Conservation (phyloP, 2,888 invertebrate genomes). For the Pogonocherus hispidulus region DNA sequence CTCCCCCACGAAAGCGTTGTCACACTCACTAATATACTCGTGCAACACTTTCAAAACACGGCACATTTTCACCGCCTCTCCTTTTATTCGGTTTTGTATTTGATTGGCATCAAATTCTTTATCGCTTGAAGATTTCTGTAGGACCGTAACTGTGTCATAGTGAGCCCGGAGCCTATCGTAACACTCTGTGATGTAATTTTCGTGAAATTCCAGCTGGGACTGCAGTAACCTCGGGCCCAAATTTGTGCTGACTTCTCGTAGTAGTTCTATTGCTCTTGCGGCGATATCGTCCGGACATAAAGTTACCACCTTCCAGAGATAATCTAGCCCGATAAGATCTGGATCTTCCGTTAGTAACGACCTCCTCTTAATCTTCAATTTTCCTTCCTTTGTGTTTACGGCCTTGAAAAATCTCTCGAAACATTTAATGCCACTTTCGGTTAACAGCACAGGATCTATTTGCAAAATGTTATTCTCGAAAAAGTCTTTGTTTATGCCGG, state of each 20-base stretch:
- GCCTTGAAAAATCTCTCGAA: slow-evolving; percentile 92
- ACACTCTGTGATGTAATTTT: slow-evolving; percentile 92
- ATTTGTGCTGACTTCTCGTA: slow-evolving; percentile 95
- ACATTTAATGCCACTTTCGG: slow-evolving; percentile 95
- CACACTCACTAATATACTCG: slow-evolving; percentile 96
- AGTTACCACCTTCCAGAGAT: slow-evolving; percentile 89
- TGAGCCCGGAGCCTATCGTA: slow-evolving; percentile 89
- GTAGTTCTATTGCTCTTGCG: slow-evolving; percentile 88
- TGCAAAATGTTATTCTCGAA: slow-evolving; percentile 95
- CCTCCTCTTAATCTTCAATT: slow-evolving; percentile 88
- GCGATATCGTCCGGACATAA: slow-evolving; percentile 94
- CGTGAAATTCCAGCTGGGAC: slow-evolving; percentile 86
- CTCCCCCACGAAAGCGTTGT: slow-evolving; percentile 89
- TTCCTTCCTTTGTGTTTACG: slow-evolving; percentile 95
- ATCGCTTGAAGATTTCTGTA: slow-evolving; percentile 71
- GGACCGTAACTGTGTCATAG: slow-evolving; percentile 84
- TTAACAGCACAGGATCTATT: slow-evolving; percentile 90
- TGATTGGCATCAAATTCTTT: slow-evolving; percentile 69
- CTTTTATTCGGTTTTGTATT: slow-evolving; percentile 70
- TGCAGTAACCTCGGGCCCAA: slow-evolving; percentile 89
- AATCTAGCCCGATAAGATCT: slow-evolving; percentile 95
- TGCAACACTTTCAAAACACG: slow-evolving; percentile 93
- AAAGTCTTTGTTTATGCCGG: slow-evolving; percentile 95
- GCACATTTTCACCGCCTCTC: slow-evolving; percentile 89
- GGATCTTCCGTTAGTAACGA: slow-evolving; percentile 92